phyloP scores from a whole-genome alignment of 2,797 vertebrate genomes.

The Zalophus californianus region DNA sequence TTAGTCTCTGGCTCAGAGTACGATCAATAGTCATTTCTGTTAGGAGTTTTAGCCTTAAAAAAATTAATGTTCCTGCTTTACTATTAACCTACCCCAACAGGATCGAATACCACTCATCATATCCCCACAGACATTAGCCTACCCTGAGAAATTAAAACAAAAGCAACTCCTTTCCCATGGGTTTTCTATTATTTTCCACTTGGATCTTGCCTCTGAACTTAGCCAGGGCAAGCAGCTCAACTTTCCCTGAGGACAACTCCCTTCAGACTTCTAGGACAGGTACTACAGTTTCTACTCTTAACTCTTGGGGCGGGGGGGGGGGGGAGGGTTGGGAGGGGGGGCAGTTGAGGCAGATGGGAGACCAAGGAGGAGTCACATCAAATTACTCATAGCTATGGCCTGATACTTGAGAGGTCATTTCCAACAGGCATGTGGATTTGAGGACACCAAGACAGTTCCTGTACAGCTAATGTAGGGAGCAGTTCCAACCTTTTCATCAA shows the following conservation, averaged over 20 bases:
- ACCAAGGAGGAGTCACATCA: not conserved
- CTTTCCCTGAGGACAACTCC: not conserved
- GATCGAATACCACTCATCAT: slow-evolving; percentile 1
- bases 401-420: not conserved
- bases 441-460: not conserved
- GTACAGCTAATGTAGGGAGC: not conserved
- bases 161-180: slow-evolving; percentile 53
- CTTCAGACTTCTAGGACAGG: not conserved
- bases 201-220: not conserved
- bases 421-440: not conserved
- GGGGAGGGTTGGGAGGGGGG: accelerated
- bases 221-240: not conserved
- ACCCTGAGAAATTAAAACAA: slow-evolving; percentile 73
- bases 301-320: not conserved
- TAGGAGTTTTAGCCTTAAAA: slow-evolving; percentile 68
- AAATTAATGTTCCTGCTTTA: slow-evolving; percentile 70
- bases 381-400: not conserved
- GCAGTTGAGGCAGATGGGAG: not conserved
- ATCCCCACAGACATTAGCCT: slow-evolving; percentile 49
- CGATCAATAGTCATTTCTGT: slow-evolving; percentile 72
- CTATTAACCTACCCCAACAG: slow-evolving; percentile 42
- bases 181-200: slow-evolving; percentile 56
- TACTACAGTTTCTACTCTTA: not conserved
- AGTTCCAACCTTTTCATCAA: not conserved
- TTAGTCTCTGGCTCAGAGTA: slow-evolving; percentile 48